Conservation (phyloP, 2,888 invertebrate species). For the Archaeoteleia sp. region DNA sequence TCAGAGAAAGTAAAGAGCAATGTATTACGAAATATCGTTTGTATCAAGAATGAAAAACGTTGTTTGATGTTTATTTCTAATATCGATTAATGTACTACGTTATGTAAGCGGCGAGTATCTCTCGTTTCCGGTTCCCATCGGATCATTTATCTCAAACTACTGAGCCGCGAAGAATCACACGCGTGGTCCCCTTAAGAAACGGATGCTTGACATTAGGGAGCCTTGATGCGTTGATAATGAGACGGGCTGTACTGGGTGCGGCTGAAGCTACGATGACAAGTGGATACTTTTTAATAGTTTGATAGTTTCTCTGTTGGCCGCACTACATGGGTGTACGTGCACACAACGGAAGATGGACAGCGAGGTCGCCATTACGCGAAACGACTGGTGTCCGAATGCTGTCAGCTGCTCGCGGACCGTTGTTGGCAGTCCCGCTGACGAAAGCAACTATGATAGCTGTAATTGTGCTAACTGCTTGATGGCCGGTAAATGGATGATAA, state of each 20-base stretch:
- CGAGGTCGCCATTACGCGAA: slow-evolving; percentile 32
- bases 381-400: slow-evolving; percentile 35
- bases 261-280: slow-evolving; percentile 71
- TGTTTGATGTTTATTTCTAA: no score
- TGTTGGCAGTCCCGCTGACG: slow-evolving; percentile 55
- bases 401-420: slow-evolving; percentile 54
- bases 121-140: slow-evolving; percentile 10
- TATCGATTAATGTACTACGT: no score
- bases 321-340: slow-evolving; percentile 4
- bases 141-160: slow-evolving; percentile 1
- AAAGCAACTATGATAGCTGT: slow-evolving; percentile 70
- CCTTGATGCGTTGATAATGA: slow-evolving; percentile 68
- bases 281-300: slow-evolving; percentile 70
- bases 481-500: slow-evolving; percentile 73
- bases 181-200: slow-evolving; percentile 44
- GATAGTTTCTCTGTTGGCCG: slow-evolving; percentile 55
- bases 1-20: no score
- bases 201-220: slow-evolving; percentile 67
- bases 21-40: no score
- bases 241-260: slow-evolving; percentile 62
- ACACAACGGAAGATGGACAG: slow-evolving; percentile 2
- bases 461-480: slow-evolving; percentile 72
- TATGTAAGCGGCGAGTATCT: no score
- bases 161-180: not conserved
- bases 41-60: no score